Evolutionary conservation across 1,140 invertebrate species (phyloP).

Genomic region (Tribolium castaneum): DNA sequence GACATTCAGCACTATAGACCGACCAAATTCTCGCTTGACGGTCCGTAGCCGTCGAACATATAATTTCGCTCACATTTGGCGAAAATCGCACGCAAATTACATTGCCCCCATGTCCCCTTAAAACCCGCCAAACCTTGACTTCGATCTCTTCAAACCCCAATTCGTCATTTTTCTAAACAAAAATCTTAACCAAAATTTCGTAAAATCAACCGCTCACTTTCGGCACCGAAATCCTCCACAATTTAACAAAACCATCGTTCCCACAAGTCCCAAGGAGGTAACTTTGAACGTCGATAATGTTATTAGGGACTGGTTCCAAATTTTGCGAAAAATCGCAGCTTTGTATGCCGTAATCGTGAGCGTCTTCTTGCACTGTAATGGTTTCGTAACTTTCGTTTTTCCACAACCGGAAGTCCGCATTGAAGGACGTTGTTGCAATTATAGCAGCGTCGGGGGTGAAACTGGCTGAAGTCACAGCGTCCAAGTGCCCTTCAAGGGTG

Average conservation of each 20-base stretch:
- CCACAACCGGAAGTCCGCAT: conserved; percentile 74
- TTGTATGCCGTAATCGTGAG: conserved; percentile 79
- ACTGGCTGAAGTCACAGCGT: conserved; percentile 71
- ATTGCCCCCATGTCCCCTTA: conserved; percentile 69
- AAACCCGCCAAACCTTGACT: conserved; percentile 59
- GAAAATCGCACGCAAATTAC: conserved; percentile 71
- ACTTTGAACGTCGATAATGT: conserved; percentile 55
- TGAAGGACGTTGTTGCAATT: conserved; percentile 73
- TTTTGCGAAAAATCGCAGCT: conserved; percentile 74
- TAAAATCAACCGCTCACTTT: conserved; percentile 46
- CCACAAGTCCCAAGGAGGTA: conserved; percentile 77
- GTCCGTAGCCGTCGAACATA: conserved; percentile 64
- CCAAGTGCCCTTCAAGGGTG: conserved; percentile 67
- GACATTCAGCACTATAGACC: conserved; percentile 68
- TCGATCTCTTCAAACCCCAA: conserved; percentile 50
- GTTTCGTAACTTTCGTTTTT: conserved; percentile 59
- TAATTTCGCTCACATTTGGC: conserved; percentile 60
- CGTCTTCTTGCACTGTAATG: conserved; percentile 66
- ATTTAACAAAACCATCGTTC: conserved; percentile 77
- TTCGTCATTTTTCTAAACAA: conserved; percentile 43
- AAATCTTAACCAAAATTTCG: not conserved
- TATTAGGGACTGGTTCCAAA: conserved; percentile 61
- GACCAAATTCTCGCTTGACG: conserved; percentile 64
- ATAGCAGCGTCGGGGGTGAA: conserved; percentile 75
- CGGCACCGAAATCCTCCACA: conserved; percentile 73